Evolutionary conservation across 1,140 invertebrate species (phyloP).

Genomic region (Nasonia longicornis): DNA sequence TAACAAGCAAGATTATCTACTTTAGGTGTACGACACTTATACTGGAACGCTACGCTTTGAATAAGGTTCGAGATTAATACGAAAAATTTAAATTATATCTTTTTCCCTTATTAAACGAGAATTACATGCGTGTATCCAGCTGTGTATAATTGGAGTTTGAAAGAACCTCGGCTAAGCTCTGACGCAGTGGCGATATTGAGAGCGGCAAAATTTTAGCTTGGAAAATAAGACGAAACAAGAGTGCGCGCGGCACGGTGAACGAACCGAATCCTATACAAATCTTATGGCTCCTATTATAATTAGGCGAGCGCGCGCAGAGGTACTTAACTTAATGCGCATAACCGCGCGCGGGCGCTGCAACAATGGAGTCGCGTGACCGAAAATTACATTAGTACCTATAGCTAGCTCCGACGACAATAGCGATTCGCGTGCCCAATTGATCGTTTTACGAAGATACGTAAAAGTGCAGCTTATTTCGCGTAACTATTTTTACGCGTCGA

Average conservation of each 20-base stretch:
- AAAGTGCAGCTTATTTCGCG: neutral
- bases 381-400: neutral
- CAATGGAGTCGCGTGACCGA: constrained; percentile 13
- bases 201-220: constrained; percentile 9
- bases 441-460: neutral
- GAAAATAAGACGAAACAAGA: constrained; percentile 8
- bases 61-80: no score
- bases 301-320: neutral
- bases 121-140: constrained; percentile 19
- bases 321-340: constrained; percentile 13
- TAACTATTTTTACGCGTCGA: neutral
- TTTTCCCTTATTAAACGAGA: neutral
- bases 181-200: constrained; percentile 4
- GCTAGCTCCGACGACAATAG: neutral
- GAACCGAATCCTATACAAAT: constrained; percentile 7
- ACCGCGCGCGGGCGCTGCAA: neutral
- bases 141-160: constrained; percentile 37
- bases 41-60: no score
- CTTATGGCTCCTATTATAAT: constrained; percentile 23
- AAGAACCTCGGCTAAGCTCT: neutral
- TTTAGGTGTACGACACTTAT: no score
- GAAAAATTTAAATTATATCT: constrained; percentile 14
- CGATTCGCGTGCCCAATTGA: constrained; percentile 8
- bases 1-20: no score
- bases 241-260: neutral